Evolutionary conservation across 2,797 vertebrate genomes (phyloP).

Genomic region (Hippopotamyrus pictus): DNA sequence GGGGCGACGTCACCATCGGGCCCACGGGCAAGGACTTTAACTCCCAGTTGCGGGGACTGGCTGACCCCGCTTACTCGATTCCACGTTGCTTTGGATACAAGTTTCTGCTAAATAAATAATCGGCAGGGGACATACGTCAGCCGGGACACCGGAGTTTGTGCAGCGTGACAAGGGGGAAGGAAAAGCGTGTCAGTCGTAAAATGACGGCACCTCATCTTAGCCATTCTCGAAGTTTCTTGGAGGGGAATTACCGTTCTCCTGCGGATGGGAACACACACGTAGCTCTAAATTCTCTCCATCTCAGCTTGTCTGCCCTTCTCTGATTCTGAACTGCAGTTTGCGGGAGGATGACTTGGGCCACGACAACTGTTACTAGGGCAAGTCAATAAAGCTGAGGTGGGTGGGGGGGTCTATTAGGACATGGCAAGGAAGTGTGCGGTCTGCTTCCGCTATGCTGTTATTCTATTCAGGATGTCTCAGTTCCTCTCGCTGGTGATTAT

Average conservation of each 20-base stretch:
- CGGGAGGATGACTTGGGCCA: neutral
- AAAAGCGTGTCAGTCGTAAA: neutral
- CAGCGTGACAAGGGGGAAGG: neutral
- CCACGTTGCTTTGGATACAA: neutral
- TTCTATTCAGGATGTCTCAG: neutral
- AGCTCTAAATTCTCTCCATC: neutral
- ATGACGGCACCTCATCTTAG: neutral
- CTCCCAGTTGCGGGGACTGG: neutral
- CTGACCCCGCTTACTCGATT: neutral
- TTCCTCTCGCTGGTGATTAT: neutral
- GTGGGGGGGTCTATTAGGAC: neutral
- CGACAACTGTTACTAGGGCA: constrained; percentile 33
- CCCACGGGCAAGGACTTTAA: neutral
- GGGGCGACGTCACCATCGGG: neutral
- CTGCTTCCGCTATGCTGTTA: neutral
- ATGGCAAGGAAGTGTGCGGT: neutral
- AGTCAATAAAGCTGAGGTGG: neutral
- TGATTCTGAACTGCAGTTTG: neutral
- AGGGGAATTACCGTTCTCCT: neutral
- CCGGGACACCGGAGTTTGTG: neutral
- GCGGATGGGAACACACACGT: neutral
- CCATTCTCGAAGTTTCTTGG: neutral
- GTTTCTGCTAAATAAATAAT: neutral
- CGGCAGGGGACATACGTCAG: neutral
- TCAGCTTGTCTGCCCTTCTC: neutral